A percentile compares a stretch with the other conserved stretches of the same genome.
Evolutionary conservation across 2,113 vertebrate genomes (phyloP).

Genomic region (Platysternon megacephalum): DNA sequence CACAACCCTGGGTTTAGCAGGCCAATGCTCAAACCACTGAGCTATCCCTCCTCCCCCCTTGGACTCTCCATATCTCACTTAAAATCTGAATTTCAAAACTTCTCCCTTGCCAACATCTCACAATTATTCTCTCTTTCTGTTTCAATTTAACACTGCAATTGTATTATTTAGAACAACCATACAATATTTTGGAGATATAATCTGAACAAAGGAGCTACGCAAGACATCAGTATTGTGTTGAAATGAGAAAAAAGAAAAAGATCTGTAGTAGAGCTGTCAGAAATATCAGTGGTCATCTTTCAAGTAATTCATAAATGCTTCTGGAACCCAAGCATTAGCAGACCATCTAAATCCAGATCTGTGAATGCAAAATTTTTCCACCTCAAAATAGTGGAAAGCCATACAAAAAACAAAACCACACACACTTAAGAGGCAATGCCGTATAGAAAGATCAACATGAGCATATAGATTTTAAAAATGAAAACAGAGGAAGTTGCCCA

Average conservation of each 20-base stretch:
- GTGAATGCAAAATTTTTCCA: not conserved
- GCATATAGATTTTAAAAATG: conserved; percentile 33
- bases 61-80: not conserved
- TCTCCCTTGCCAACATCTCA: not conserved
- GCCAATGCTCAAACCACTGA: too few relatives aligned
- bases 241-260: not conserved
- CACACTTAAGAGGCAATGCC: conserved; percentile 25
- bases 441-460: conserved; percentile 52
- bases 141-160: not conserved
- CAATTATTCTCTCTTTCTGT: not conserved
- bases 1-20: too few relatives aligned
- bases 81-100: not conserved
- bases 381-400: not conserved
- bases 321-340: not conserved
- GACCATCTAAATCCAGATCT: not conserved
- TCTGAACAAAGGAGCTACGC: not conserved
- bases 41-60: too few relatives aligned
- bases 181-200: not conserved
- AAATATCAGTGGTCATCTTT: not conserved
- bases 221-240: not conserved
- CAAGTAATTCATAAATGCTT: not conserved
- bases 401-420: not conserved
- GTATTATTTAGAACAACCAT: not conserved
- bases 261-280: not conserved
- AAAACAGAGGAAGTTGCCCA: not conserved